Percentiles rank a stretch among this genome's conserved stretches.
Evolutionary conservation across 2,888 invertebrate species (phyloP).

Genomic region (Taenaris catops): DNA sequence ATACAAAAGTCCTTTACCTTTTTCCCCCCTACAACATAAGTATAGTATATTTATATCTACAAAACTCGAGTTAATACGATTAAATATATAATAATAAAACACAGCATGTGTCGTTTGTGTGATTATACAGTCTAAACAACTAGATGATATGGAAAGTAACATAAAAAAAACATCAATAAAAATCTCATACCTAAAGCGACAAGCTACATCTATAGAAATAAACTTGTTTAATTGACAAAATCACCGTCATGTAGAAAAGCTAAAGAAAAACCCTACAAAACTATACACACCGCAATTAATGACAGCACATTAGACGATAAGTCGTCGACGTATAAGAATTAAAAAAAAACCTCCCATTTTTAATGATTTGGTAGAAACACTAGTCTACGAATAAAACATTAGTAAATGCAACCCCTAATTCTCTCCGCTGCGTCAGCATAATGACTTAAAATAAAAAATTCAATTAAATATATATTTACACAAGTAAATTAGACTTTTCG

Average conservation of each 20-base stretch:
- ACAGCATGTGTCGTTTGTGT: constrained; percentile 48
- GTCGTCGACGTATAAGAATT: constrained; percentile 18
- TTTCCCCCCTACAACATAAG: constrained; percentile 35
- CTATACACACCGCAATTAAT: constrained; percentile 13
- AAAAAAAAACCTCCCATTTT: constrained; percentile 47
- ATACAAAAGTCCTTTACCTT: constrained; percentile 65
- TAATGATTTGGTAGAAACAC: constrained; percentile 72
- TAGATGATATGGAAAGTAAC: constrained; percentile 64
- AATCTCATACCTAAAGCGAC: constrained; percentile 51
- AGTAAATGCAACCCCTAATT: constrained; percentile 78
- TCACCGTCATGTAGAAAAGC: constrained; percentile 41
- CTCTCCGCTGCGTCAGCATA: constrained; percentile 42
- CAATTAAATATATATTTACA: constrained; percentile 43
- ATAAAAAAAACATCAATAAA: constrained; percentile 31
- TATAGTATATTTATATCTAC: constrained; percentile 50
- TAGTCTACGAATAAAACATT: constrained; percentile 71
- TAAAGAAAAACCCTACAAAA: constrained; percentile 37
- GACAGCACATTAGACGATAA: not conserved
- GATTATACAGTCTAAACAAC: constrained; percentile 31
- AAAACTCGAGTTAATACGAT: constrained; percentile 49
- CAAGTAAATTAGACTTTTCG: constrained; percentile 15
- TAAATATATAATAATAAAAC: constrained; percentile 41
- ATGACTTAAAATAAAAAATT: constrained; percentile 25
- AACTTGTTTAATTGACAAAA: constrained; percentile 59
- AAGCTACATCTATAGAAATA: constrained; percentile 21